Percentiles rank a stretch among this genome's conserved stretches.
Conservation (phyloP, 2,797 vertebrate species). For the Pampus argenteus region DNA sequence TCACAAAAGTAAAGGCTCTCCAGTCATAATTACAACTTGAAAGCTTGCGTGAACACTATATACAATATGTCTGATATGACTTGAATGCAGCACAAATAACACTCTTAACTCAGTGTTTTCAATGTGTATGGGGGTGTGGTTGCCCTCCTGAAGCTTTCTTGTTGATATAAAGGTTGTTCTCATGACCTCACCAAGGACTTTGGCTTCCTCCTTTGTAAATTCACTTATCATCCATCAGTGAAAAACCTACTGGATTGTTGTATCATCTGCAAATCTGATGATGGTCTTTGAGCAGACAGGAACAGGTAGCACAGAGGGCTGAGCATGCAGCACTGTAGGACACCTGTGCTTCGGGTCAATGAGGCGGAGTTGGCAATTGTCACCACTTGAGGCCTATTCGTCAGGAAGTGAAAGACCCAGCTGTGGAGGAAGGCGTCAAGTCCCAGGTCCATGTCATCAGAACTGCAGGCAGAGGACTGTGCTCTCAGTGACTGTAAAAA, state of each 20-base stretch:
- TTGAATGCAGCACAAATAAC: neutral
- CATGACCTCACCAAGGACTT: conserved; percentile 20
- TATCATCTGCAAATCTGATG: neutral
- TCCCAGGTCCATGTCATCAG: conserved; percentile 9
- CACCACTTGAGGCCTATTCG: conserved; percentile 33
- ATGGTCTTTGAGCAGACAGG: no score
- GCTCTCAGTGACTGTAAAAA: neutral
- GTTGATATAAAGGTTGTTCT: conserved; percentile 23
- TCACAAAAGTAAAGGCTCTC: neutral
- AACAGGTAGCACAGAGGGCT: neutral
- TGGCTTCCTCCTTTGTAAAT: neutral
- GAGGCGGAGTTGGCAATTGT: conserved; percentile 29
- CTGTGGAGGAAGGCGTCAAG: conserved; percentile 48
- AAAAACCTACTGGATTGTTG: neutral
- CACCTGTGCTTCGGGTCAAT: conserved; percentile 1
- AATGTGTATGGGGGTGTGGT: conserved; percentile 11
- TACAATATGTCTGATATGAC: neutral
- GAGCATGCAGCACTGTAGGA: neutral
- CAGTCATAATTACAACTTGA: neutral
- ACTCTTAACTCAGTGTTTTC: conserved; percentile 21
- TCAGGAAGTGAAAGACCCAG: conserved; percentile 47
- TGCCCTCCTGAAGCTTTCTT: conserved; percentile 45
- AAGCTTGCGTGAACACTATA: neutral
- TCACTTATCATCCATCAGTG: neutral
- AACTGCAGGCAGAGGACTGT: no score